Evolutionary conservation across 2,113 vertebrate species (phyloP), one percentile per base, ranked within the genome.

Genomic region (Smithornis capensis): DNA sequence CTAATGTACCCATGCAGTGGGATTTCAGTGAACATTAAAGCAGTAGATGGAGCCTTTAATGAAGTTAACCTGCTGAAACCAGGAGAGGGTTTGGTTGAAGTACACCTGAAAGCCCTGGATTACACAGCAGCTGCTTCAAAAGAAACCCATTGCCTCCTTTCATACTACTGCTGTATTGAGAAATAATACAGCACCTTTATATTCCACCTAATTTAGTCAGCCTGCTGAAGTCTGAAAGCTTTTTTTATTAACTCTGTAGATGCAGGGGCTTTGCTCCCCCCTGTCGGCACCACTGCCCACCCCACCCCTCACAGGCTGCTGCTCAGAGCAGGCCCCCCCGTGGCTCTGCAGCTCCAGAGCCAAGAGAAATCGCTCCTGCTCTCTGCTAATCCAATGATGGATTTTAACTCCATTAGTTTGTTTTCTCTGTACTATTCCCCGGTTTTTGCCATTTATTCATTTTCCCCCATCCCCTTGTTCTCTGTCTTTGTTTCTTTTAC

Each of bases 1-100:
- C 94, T 98, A 97, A 97, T 97, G 97, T 92, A 97, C 93, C 94
- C 76, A 94, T 83, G 74, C 91, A 86, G 92, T 78, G 95, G 82
- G 78, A 87, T 90, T 82, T 95, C 68, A 90, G 57, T 75, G 97
- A 97, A 97, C 97, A 98, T 98, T 97, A 97, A 98, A 98, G 97
- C 75, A 6, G 88, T 91, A 94, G 96, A 96, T 91, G 83, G 95
- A 94, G 92, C 93, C 88, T 97, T 97, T 98, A 98, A 98, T 97
- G 97, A 98, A 98, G 96, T 98, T 97, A 98, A 98, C 98, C 97
- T 98, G 96, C 96, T 92, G 95, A 96, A 98, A 97, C 94, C 91
- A 74, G 86, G 90, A 97, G 91, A 96, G 71, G 57, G 12, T 84
- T 97, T 96, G 97, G 97, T 92, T 91, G 73, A 94, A 97, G 96